These are phyloP conservation scores for Spea multiplicata DNA, from an alignment of 2,113 vertebrate species.

Conservation along the genomic window DNA sequence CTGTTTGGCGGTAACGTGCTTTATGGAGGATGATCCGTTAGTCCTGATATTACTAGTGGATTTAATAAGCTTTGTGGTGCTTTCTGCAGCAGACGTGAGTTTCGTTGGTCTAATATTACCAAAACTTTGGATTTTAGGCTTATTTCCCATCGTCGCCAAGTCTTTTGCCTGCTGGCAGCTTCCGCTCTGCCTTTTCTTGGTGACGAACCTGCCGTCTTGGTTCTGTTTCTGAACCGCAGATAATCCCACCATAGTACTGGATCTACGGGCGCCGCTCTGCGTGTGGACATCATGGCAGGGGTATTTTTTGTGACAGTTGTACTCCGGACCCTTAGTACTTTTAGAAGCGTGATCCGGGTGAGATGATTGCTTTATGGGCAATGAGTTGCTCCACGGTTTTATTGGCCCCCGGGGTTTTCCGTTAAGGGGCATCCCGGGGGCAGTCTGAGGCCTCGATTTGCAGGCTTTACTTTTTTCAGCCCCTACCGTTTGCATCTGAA, in stretches of 20 bases:
- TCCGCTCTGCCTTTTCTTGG: conserved; percentile 47
- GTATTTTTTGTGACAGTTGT: conserved; percentile 50
- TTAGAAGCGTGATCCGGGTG: conserved; percentile 48
- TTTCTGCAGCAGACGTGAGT: conserved; percentile 11
- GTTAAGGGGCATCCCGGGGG: conserved; percentile 28
- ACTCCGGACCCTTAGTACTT: conserved; percentile 39
- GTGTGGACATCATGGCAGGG: rapidly evolving
- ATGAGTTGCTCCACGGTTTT: conserved; percentile 45
- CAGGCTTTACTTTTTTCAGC: conserved; percentile 64
- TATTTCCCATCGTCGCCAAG: not conserved
- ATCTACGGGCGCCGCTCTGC: not conserved
- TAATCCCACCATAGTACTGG: not conserved
- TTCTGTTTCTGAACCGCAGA: conserved; percentile 41
- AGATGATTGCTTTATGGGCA: conserved; percentile 34
- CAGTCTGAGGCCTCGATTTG: conserved; percentile 58
- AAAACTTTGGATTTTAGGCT: conserved; percentile 50
- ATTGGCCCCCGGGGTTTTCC: conserved; percentile 62
- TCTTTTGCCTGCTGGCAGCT: conserved; percentile 43
- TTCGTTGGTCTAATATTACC: conserved; percentile 56
- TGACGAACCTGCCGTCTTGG: conserved; percentile 43
- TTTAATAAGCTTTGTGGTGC: conserved; percentile 50
- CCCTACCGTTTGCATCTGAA: conserved; percentile 75
- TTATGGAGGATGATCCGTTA: conserved; percentile 51
- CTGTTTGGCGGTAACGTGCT: conserved; percentile 49
- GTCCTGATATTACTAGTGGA: conserved; percentile 52